Evolutionary conservation across 2,888 invertebrate genomes (phyloP).

Genomic region (Leptinotarsa tumamoca): DNA sequence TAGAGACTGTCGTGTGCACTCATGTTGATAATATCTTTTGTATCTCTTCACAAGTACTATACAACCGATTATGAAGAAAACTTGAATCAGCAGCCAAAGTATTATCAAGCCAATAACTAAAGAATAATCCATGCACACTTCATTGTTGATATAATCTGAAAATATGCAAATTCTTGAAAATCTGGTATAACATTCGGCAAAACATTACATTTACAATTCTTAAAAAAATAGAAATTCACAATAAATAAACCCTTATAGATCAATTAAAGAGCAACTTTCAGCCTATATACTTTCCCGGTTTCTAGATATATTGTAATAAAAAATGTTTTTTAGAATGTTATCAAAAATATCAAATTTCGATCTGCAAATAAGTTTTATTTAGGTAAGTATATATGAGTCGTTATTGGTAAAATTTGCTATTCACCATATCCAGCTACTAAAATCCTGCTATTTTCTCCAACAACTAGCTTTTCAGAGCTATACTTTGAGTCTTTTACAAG

Average conservation of each 20-base stretch:
- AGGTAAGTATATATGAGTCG: too few relatives aligned
- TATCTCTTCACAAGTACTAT: constrained; percentile 70
- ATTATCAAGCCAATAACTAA: constrained; percentile 72
- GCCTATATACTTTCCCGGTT: too few relatives aligned
- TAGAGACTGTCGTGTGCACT: constrained; percentile 65
- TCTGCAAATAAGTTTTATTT: too few relatives aligned
- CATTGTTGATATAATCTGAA: constrained; percentile 62
- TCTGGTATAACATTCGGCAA: not conserved
- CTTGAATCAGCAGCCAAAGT: constrained; percentile 70
- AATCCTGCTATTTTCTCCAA: constrained; percentile 72
- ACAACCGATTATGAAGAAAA: constrained; percentile 70
- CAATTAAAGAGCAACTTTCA: too few relatives aligned
- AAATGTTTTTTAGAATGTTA: too few relatives aligned
- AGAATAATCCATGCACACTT: constrained; percentile 65
- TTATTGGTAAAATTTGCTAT: constrained; percentile 33
- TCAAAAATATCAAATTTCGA: too few relatives aligned
- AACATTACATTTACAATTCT: not conserved
- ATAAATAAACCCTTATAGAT: too few relatives aligned
- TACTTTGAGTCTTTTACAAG: constrained; percentile 71
- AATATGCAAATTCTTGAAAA: constrained; percentile 24
- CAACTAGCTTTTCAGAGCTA: constrained; percentile 74
- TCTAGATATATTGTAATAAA: too few relatives aligned
- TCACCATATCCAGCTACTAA: constrained; percentile 71
- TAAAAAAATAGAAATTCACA: too few relatives aligned
- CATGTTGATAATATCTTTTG: constrained; percentile 67